Evolutionary conservation across 2,888 invertebrate species (phyloP).

Genomic region (Xanthostigma xanthostigma): DNA sequence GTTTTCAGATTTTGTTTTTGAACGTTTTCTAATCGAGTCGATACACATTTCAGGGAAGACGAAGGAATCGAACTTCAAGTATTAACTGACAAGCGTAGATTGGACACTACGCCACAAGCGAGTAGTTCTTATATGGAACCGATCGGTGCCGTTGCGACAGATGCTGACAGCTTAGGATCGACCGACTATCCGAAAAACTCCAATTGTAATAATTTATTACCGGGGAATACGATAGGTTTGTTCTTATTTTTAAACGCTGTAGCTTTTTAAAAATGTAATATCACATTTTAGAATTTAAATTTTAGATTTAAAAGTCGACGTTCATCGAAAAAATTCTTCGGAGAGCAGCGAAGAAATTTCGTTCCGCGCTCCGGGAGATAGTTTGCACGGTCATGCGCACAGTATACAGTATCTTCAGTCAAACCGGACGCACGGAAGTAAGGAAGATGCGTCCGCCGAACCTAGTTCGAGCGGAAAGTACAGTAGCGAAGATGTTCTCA

Average conservation of each 20-base stretch:
- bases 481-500: too few relatives aligned
- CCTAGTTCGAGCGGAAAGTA: neutral
- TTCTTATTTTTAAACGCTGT: slow-evolving; percentile 7
- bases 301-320: slow-evolving; percentile 80
- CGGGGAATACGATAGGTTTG: slow-evolving; percentile 46
- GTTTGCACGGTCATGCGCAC: slow-evolving; percentile 29
- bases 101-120: slow-evolving; percentile 36
- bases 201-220: slow-evolving; percentile 15
- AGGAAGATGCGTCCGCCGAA: slow-evolving; percentile 7
- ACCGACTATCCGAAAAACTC: slow-evolving; percentile 22
- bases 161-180: slow-evolving; percentile 29
- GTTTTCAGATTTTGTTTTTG: neutral
- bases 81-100: slow-evolving; percentile 30
- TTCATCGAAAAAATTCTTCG: slow-evolving; percentile 81
- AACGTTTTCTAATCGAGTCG: neutral
- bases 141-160: slow-evolving; percentile 20
- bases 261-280: neutral
- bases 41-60: slow-evolving; percentile 39
- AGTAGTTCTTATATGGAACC: slow-evolving; percentile 47
- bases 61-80: slow-evolving; percentile 78
- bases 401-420: slow-evolving; percentile 18
- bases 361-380: slow-evolving; percentile 20
- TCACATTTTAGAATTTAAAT: slow-evolving; percentile 11
- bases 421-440: slow-evolving; percentile 21
- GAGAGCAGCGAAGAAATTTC: slow-evolving; percentile 68